These are phyloP conservation scores for Ceraclea dissimilis DNA, from an alignment of 2,888 invertebrate genomes.

Conservation along the genomic window DNA sequence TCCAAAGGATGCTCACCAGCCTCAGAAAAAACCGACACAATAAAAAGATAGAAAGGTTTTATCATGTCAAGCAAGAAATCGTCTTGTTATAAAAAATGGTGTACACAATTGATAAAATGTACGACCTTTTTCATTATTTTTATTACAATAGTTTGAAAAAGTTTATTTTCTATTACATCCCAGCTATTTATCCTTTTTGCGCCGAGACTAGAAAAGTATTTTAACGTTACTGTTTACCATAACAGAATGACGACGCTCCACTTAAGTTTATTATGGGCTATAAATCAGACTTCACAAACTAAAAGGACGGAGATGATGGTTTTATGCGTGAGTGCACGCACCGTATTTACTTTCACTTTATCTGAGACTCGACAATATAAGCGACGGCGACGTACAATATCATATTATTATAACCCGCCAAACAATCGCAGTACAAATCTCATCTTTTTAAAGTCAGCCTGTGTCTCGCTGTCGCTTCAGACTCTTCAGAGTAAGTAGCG, in stretches of 20 bases:
- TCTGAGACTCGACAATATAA: too few relatives aligned
- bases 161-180: background rate
- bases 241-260: slow-evolving; percentile 17
- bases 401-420: too few relatives aligned
- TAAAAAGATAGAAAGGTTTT: too few relatives aligned
- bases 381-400: too few relatives aligned
- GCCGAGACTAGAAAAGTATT: background rate
- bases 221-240: slow-evolving; percentile 13
- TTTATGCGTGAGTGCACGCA: slow-evolving; percentile 12
- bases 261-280: slow-evolving; percentile 17
- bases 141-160: background rate
- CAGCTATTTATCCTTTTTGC: background rate
- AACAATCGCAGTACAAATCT: too few relatives aligned
- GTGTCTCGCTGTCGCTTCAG: too few relatives aligned
- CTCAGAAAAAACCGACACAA: too few relatives aligned
- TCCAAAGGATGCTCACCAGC: too few relatives aligned
- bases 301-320: slow-evolving; percentile 16
- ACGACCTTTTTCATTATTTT: background rate
- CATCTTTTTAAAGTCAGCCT: too few relatives aligned
- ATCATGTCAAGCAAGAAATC: too few relatives aligned
- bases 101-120: background rate
- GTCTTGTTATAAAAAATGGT: too few relatives aligned
- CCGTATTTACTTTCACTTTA: background rate
- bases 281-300: slow-evolving; percentile 18
- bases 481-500: too few relatives aligned